Evolutionary conservation across 1,140 invertebrate genomes (phyloP).

Genomic region (Coptotermes formosanus): DNA sequence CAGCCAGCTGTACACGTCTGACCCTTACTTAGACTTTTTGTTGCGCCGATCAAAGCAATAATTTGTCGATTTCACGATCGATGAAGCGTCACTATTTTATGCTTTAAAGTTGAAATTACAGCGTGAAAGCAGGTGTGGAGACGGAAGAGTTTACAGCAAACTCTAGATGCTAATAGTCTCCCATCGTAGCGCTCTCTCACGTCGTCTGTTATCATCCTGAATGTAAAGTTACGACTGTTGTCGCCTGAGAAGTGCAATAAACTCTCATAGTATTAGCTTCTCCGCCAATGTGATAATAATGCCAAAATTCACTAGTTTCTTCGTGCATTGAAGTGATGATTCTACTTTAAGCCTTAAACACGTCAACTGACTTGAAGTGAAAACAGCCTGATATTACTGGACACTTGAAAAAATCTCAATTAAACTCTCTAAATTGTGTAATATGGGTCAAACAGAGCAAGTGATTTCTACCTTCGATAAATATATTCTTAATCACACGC

Average conservation of each 20-base stretch:
- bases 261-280: not conserved
- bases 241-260: not conserved
- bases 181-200: not conserved
- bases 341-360: too few species aligned
- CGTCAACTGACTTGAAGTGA: too few species aligned
- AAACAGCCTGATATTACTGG: too few species aligned
- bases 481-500: too few species aligned
- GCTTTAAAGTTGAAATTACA: not conserved
- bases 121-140: not conserved
- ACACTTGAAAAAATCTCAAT: too few species aligned
- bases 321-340: too few species aligned
- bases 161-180: not conserved
- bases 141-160: not conserved
- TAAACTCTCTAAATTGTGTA: too few species aligned
- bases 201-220: too few species aligned
- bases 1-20: not conserved
- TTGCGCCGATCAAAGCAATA: not conserved
- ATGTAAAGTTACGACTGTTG: not conserved
- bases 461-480: too few species aligned
- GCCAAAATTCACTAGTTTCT: too few species aligned
- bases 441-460: too few species aligned
- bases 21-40: not conserved
- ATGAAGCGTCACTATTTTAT: not conserved
- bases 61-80: slow-evolving; percentile 11
- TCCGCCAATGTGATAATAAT: too few species aligned